Percentiles rank a stretch among this genome's conserved stretches.
phyloP scores from a whole-genome alignment of 2,113 vertebrate genomes.

The Coreoperca whiteheadi region DNA sequence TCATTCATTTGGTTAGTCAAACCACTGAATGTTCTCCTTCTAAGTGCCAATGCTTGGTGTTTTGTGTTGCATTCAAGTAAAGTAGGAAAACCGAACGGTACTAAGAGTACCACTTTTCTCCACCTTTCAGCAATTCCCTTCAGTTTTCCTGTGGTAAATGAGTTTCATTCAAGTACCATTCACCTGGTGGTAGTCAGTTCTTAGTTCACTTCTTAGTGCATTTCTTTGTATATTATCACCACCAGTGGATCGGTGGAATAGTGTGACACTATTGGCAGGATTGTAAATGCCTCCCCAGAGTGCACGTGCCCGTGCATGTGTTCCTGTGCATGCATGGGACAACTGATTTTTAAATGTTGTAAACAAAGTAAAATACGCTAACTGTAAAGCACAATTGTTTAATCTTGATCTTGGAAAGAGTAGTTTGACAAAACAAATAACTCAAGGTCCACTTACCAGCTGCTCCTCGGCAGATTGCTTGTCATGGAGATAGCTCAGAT shows the following conservation, averaged over 20 bases:
- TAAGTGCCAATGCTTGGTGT: slow-evolving; percentile 22
- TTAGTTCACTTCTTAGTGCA: background rate
- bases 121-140: background rate
- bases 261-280: background rate
- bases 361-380: background rate
- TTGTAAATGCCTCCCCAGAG: background rate
- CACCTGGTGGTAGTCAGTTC: background rate
- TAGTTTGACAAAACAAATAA: background rate
- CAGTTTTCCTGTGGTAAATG: background rate
- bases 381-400: background rate
- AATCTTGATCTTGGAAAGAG: background rate
- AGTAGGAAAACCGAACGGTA: background rate
- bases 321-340: background rate
- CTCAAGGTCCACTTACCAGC: background rate
- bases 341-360: slow-evolving; percentile 1
- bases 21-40: slow-evolving; percentile 38
- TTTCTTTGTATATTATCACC: background rate
- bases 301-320: too few species aligned
- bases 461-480: background rate
- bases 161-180: background rate
- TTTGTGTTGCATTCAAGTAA: slow-evolving; percentile 34
- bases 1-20: slow-evolving; percentile 52
- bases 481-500: background rate
- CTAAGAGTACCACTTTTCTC: background rate
- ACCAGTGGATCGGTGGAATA: background rate